Evolutionary conservation across 1,140 invertebrate species (phyloP).

Genomic region (Bombus difficillimus): DNA sequence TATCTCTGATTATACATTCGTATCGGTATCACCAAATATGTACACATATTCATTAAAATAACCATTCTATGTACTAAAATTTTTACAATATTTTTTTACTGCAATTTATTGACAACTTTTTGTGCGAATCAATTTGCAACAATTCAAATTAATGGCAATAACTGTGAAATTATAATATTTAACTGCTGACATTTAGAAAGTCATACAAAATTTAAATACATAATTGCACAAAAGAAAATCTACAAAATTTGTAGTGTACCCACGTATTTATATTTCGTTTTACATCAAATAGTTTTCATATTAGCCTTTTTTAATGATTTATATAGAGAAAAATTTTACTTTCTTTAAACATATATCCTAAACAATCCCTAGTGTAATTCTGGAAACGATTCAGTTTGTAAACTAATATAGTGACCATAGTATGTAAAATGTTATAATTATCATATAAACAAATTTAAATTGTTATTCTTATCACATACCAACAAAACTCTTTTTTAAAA

Average conservation of each 20-base stretch:
- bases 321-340: slow-evolving; percentile 36
- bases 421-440: slow-evolving; percentile 24
- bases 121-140: slow-evolving; percentile 43
- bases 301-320: slow-evolving; percentile 3
- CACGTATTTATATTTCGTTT: slow-evolving; percentile 47
- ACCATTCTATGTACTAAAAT: neutral
- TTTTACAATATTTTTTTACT: slow-evolving; percentile 9
- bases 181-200: neutral
- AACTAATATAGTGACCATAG: slow-evolving; percentile 13
- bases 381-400: slow-evolving; percentile 37
- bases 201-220: slow-evolving; percentile 33
- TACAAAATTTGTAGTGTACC: slow-evolving; percentile 22
- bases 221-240: slow-evolving; percentile 38
- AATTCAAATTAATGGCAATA: slow-evolving; percentile 32
- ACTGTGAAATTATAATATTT: slow-evolving; percentile 32
- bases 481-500: slow-evolving; percentile 22
- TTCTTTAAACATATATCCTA: slow-evolving; percentile 25
- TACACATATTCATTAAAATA: neutral
- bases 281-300: slow-evolving; percentile 41
- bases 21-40: neutral
- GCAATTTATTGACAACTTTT: slow-evolving; percentile 35
- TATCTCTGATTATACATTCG: neutral
- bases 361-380: slow-evolving; percentile 31
- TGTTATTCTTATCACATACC: slow-evolving; percentile 33
- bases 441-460: slow-evolving; percentile 36